These are phyloP conservation scores for Eutolmus rufibarbis DNA, from an alignment of 2,888 invertebrate genomes.

Conservation along the genomic window DNA sequence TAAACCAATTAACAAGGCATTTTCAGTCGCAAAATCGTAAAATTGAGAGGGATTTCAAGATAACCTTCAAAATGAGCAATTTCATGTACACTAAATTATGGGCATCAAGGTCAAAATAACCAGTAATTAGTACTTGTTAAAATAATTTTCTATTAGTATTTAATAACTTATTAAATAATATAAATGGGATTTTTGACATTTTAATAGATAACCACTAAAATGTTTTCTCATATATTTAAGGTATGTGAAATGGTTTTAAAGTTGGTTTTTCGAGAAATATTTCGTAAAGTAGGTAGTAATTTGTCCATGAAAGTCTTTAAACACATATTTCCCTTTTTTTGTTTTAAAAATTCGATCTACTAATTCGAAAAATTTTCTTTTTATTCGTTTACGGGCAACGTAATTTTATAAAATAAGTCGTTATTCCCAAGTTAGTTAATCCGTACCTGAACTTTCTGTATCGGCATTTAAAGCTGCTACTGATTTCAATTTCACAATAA, in stretches of 20 bases:
- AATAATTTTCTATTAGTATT: neutral
- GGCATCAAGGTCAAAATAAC: neutral
- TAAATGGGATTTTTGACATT: too few relatives aligned
- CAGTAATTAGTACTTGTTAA: neutral
- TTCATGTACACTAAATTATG: neutral
- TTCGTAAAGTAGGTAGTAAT: too few relatives aligned
- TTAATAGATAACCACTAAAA: too few relatives aligned
- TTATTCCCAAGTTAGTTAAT: too few relatives aligned
- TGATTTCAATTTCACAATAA: neutral
- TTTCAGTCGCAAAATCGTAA: neutral
- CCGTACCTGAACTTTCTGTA: neutral
- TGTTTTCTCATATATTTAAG: too few relatives aligned
- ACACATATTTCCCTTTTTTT: too few relatives aligned
- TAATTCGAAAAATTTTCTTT: neutral
- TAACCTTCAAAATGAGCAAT: neutral
- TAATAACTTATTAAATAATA: neutral
- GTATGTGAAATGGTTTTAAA: too few relatives aligned
- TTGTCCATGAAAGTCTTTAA: too few relatives aligned
- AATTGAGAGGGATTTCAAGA: neutral
- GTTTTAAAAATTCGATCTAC: too few relatives aligned
- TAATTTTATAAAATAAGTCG: neutral
- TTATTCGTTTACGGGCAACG: neutral
- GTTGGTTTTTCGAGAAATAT: too few relatives aligned
- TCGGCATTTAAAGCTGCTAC: neutral
- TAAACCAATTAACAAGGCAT: neutral